phyloP scores from a whole-genome alignment of 1,140 invertebrate species.

The Geopemphigus sp. region DNA sequence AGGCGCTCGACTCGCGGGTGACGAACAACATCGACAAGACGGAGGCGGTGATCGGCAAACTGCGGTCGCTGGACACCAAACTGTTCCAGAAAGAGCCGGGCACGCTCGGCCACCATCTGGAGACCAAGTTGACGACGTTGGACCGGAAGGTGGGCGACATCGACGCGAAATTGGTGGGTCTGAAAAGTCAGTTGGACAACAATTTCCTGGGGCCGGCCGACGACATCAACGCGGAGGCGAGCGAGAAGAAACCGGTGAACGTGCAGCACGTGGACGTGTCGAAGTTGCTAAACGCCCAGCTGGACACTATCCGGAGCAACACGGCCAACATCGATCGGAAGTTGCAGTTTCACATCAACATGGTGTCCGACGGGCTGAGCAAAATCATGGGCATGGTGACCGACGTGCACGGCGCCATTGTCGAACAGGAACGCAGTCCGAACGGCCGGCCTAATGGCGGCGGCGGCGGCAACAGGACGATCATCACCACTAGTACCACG shows the following conservation, averaged over 20 bases:
- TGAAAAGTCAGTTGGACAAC: slow-evolving; percentile 78
- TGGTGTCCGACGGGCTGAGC: slow-evolving; percentile 63
- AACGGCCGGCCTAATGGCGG: slow-evolving; percentile 50
- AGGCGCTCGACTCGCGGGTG: slow-evolving; percentile 73
- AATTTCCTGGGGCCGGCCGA: slow-evolving; percentile 76
- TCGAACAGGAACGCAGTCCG: slow-evolving; percentile 59
- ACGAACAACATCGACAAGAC: slow-evolving; percentile 81
- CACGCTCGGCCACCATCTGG: slow-evolving; percentile 57
- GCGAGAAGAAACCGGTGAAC: slow-evolving; percentile 78
- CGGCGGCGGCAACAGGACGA: slow-evolving; percentile 53
- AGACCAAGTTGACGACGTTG: slow-evolving; percentile 64
- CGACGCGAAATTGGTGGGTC: slow-evolving; percentile 70
- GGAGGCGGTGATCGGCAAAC: slow-evolving; percentile 72
- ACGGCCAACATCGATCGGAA: slow-evolving; percentile 78
- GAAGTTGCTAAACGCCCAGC: slow-evolving; percentile 73
- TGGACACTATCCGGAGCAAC: slow-evolving; percentile 69
- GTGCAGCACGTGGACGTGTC: slow-evolving; percentile 71
- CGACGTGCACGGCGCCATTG: slow-evolving; percentile 76
- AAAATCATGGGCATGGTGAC: slow-evolving; percentile 72
- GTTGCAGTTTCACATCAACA: slow-evolving; percentile 78
- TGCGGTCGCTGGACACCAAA: slow-evolving; percentile 70
- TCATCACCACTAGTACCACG: slow-evolving; percentile 60
- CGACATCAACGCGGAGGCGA: slow-evolving; percentile 78
- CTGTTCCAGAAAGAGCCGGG: slow-evolving; percentile 62
- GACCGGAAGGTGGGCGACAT: slow-evolving; percentile 80